Percentiles rank a stretch among this genome's conserved stretches.
These are phyloP conservation scores for Chesias legatella DNA, from an alignment of 2,888 invertebrate species.

Conservation along the genomic window DNA sequence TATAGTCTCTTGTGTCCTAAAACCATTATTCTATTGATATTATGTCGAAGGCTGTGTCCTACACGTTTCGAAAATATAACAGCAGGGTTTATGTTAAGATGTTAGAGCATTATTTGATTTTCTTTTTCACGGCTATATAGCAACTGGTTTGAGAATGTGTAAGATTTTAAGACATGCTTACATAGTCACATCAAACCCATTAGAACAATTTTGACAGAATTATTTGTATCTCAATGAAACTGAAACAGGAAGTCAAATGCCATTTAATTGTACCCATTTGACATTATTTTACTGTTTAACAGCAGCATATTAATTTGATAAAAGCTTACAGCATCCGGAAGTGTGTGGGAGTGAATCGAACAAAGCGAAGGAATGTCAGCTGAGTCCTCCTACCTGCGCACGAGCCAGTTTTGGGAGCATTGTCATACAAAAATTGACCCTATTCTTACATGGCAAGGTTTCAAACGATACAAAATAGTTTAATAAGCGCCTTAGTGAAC, in stretches of 20 bases:
- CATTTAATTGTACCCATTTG: conserved; percentile 26
- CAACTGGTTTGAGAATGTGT: too few species aligned
- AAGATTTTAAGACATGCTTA: too few species aligned
- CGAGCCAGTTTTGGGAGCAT: conserved; percentile 27
- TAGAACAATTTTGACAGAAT: too few species aligned
- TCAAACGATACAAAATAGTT: conserved; percentile 28
- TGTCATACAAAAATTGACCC: conserved; percentile 7
- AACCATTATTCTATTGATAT: too few species aligned
- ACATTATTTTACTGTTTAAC: conserved; percentile 40
- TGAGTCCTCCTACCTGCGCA: conserved; percentile 57
- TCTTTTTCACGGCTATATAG: too few species aligned
- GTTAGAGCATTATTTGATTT: too few species aligned
- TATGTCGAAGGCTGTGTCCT: too few species aligned
- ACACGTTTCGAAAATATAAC: too few species aligned
- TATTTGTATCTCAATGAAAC: neutral
- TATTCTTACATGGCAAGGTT: neutral
- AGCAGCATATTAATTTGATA: conserved; percentile 43
- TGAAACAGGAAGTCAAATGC: conserved; percentile 9
- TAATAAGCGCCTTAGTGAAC: conserved; percentile 34
- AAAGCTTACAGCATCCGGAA: conserved; percentile 63
- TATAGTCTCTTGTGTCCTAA: too few species aligned
- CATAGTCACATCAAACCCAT: too few species aligned
- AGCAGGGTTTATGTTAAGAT: too few species aligned
- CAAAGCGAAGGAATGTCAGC: conserved; percentile 67
- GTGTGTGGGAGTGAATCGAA: conserved; percentile 60